Conservation (phyloP, 2,797 vertebrate genomes). For the Tadarida brasiliensis region DNA sequence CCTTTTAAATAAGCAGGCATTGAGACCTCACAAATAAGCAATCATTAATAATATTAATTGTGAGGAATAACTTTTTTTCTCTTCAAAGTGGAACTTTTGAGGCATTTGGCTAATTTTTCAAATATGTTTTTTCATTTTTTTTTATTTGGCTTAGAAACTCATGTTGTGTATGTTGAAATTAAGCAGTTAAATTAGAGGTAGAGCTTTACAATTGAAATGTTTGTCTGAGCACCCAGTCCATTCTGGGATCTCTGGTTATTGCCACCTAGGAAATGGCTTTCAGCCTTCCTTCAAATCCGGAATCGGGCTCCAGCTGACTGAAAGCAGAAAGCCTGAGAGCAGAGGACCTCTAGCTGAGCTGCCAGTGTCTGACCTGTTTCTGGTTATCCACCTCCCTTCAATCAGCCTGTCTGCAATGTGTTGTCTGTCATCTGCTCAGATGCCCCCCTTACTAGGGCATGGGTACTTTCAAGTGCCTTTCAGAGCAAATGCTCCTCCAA, state of each 20-base stretch:
- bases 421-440: slow-evolving; percentile 26
- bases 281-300: background rate
- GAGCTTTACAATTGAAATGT: slow-evolving; percentile 39
- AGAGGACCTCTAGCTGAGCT: background rate
- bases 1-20: slow-evolving; percentile 45
- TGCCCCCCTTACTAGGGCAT: background rate
- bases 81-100: slow-evolving; percentile 56
- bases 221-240: background rate
- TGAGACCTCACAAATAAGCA: slow-evolving; percentile 69
- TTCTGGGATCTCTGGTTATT: background rate
- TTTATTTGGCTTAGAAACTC: slow-evolving; percentile 56
- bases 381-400: slow-evolving; percentile 2
- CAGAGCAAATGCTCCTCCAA: slow-evolving; percentile 11
- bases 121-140: slow-evolving; percentile 54
- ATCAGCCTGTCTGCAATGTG: background rate
- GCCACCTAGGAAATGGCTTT: slow-evolving; percentile 22
- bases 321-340: background rate
- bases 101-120: slow-evolving; percentile 64
- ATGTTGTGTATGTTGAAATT: slow-evolving; percentile 53
- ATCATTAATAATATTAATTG: slow-evolving; percentile 72
- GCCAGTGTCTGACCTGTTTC: background rate
- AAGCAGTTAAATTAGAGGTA: slow-evolving; percentile 52
- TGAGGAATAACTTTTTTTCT: slow-evolving; percentile 36
- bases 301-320: background rate
- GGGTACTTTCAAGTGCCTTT: slow-evolving; percentile 47